Conservation (phyloP, 2,113 vertebrate species). For the Capreolus pygargus region DNA sequence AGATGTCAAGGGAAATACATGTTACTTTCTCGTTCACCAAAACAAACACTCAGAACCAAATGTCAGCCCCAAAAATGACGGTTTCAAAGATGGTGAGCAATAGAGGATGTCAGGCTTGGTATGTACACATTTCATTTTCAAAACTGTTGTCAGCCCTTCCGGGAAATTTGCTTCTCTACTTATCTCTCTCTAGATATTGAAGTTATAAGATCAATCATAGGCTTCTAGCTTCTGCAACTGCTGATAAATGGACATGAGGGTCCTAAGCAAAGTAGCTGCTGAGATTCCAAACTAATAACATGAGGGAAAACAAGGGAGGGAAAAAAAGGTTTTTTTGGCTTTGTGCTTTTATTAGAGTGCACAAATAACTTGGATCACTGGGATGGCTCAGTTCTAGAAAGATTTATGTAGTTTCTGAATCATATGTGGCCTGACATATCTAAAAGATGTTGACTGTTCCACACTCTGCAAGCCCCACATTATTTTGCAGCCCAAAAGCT, state of each 20-base stretch:
- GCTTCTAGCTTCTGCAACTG: slow-evolving; percentile 34
- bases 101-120: slow-evolving; percentile 44
- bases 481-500: slow-evolving; percentile 79
- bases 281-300: slow-evolving; percentile 35
- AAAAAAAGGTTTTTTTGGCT: background rate
- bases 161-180: slow-evolving; percentile 63
- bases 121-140: slow-evolving; percentile 70
- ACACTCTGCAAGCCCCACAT: slow-evolving; percentile 71
- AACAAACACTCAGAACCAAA: slow-evolving; percentile 77
- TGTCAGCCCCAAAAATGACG: slow-evolving; percentile 62
- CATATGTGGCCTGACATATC: slow-evolving; percentile 65
- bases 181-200: slow-evolving; percentile 59
- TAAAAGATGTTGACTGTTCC: slow-evolving; percentile 70
- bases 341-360: slow-evolving; percentile 37
- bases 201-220: slow-evolving; percentile 72
- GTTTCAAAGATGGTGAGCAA: slow-evolving; percentile 69
- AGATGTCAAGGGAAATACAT: slow-evolving; percentile 80
- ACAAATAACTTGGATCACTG: background rate
- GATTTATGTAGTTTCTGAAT: slow-evolving; percentile 55
- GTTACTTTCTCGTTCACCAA: slow-evolving; percentile 77
- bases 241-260: slow-evolving; percentile 36
- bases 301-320: background rate
- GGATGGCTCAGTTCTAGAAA: background rate
- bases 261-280: slow-evolving; percentile 55
- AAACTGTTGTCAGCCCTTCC: slow-evolving; percentile 68